Evolutionary conservation across 2,113 vertebrate genomes (phyloP).

Genomic region (Nothoprocta perdicaria): DNA sequence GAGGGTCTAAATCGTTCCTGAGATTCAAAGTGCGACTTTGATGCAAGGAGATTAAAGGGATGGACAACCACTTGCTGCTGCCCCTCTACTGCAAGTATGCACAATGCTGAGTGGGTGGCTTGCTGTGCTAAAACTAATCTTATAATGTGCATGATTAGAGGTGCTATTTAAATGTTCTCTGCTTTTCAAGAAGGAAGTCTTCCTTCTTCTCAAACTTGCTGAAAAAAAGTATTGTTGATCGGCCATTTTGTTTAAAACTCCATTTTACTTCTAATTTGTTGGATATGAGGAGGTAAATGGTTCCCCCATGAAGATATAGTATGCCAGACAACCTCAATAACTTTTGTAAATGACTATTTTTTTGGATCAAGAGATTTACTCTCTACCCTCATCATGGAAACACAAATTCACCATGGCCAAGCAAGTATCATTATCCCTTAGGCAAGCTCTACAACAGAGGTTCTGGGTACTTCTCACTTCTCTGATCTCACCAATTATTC

Average conservation of each 20-base stretch:
- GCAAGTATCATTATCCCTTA: constrained; percentile 30
- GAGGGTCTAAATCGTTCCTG: background rate
- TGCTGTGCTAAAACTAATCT: background rate
- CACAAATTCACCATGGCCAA: background rate
- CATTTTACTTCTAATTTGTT: background rate
- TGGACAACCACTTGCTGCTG: background rate
- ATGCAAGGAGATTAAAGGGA: background rate
- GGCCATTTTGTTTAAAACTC: background rate
- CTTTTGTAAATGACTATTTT: background rate
- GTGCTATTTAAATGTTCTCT: background rate
- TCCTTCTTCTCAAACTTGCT: background rate
- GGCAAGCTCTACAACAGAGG: constrained; percentile 37
- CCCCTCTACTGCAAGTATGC: background rate
- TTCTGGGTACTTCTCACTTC: constrained; percentile 29
- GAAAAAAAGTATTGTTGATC: background rate
- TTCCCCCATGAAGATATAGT: background rate
- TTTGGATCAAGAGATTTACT: constrained; percentile 36
- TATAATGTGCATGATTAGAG: background rate
- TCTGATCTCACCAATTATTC: constrained; percentile 60
- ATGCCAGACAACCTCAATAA: background rate
- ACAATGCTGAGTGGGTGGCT: no score
- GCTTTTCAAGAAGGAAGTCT: background rate
- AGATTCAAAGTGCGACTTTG: background rate
- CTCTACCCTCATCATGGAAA: background rate
- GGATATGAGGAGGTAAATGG: background rate